A percentile compares a stretch with the other conserved stretches of the same genome.
These are phyloP conservation scores for Podiceps cristatus DNA, from an alignment of 2,113 vertebrate genomes.

Conservation along the genomic window DNA sequence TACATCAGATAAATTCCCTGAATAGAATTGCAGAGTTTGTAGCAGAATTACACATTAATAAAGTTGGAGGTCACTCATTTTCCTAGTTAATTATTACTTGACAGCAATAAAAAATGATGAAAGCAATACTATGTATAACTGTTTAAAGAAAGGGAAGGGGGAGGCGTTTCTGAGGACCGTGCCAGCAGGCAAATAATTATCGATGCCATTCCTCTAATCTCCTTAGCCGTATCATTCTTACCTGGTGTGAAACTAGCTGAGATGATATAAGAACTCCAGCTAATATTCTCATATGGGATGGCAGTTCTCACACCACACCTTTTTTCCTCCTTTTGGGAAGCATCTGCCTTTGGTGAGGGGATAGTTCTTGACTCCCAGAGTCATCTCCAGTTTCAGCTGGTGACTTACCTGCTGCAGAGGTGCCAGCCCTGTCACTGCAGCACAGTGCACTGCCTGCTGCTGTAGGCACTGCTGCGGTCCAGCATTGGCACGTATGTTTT, in stretches of 20 bases:
- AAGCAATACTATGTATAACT: not conserved
- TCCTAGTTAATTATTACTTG: not conserved
- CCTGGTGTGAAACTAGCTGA: not conserved
- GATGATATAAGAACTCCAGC: not conserved
- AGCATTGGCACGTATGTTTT: constrained; percentile 19
- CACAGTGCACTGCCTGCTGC: constrained; percentile 16
- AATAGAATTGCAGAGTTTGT: not conserved
- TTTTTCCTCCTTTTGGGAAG: not conserved
- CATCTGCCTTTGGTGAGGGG: not conserved
- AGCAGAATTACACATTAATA: not conserved
- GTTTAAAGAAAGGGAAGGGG: not conserved
- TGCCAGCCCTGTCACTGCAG: not conserved
- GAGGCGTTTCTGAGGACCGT: not conserved
- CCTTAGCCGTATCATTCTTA: not conserved
- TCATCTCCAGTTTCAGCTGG: not conserved
- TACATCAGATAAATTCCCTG: not conserved
- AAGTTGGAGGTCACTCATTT: not conserved
- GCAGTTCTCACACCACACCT: not conserved
- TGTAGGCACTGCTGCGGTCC: constrained; percentile 64
- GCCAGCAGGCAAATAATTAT: not conserved
- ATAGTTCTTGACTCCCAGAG: not conserved
- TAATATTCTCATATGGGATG: not conserved
- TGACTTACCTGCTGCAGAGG: not conserved
- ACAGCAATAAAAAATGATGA: not conserved
- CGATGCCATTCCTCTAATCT: not conserved